Percentiles rank a stretch among this genome's conserved stretches.
Evolutionary conservation across 2,113 vertebrate genomes (phyloP).

Genomic region (Acinonyx jubatus): DNA sequence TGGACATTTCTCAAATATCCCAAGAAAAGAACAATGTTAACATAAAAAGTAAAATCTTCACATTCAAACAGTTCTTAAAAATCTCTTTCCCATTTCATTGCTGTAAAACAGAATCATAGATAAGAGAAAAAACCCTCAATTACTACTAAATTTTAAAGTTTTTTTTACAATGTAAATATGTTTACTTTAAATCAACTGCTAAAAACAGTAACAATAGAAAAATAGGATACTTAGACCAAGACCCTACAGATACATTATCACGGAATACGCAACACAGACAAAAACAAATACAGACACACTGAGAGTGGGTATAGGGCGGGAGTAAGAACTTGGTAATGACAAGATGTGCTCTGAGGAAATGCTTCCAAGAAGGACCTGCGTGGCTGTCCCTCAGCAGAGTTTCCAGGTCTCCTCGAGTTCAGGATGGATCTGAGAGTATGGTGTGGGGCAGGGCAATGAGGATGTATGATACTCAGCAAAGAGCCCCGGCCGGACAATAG

Average conservation of each 20-base stretch:
- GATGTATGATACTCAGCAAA: not conserved
- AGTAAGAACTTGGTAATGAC: not conserved
- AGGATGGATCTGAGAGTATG: not conserved
- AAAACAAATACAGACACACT: not conserved
- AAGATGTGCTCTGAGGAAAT: not conserved
- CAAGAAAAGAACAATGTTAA: constrained; percentile 5
- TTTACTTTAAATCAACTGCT: not conserved
- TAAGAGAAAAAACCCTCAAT: not conserved
- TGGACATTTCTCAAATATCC: not conserved
- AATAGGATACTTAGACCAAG: not conserved
- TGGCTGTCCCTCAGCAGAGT: not conserved
- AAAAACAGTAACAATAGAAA: not conserved
- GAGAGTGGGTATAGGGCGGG: too few species aligned
- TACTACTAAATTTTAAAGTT: not conserved
- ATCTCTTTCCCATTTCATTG: not conserved
- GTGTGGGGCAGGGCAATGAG: not conserved
- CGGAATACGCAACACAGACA: not conserved
- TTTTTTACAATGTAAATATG: not conserved
- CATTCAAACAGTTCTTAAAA: not conserved
- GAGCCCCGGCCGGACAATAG: not conserved
- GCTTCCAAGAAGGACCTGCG: not conserved
- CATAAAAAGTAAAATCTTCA: constrained; percentile 39
- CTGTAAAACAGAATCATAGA: constrained; percentile 10
- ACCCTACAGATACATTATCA: not conserved
- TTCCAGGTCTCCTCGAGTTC: not conserved